Base-by-base conservation (phyloP, 2,888 invertebrate species). In the Notodonta ziczac region DNA sequence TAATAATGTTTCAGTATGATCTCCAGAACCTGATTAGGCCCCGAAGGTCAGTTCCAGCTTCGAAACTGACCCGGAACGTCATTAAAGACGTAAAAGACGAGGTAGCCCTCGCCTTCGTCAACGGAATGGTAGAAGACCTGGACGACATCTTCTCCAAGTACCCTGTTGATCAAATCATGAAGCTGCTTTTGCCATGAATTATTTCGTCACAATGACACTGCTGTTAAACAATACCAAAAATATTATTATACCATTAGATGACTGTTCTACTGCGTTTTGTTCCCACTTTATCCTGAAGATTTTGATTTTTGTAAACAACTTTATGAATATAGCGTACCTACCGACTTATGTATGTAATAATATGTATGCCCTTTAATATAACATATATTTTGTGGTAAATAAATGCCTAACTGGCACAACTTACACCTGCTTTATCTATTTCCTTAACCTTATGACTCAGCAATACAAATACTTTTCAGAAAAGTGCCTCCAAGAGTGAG, bases 41-140 rank as follows among this genome's bases (percentile, higher is more conserved):
- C 8, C 52, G 52, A 14, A 52, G 52, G 52, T 52, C 52, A 3
- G 35, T 52, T 6, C 32, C 52, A 52, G 52, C 52, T 12, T 52
- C 52, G 10, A 13, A 52, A 32, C 2, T 52, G 32, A 52, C 52
- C 32, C 10, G 5, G 32, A 4, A 12, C 4, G 5, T 52, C 6
- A 10, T 13, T 9, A 2, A 52, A 13, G 52, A 52, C 13, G 3
- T 52, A 4, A 24, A 52, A 13, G 32, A 52, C 5, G 52, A 52
- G 5, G 12, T 52, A 10, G 35, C 32, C 3, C 4, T 5, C 2
- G 52, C 32, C 12, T 6, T 52, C 32, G 32, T 13, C 13, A 5
- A 10, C 0, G 52, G 10, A 9, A 32, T 52, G 12, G 10, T 52
- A 32, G 5, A 32, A 32, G 32, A 52, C 52, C 32, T 52, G 2